Evolutionary conservation across 2,113 vertebrate genomes (phyloP).

Genomic region (Shinisaurus crocodilurus): DNA sequence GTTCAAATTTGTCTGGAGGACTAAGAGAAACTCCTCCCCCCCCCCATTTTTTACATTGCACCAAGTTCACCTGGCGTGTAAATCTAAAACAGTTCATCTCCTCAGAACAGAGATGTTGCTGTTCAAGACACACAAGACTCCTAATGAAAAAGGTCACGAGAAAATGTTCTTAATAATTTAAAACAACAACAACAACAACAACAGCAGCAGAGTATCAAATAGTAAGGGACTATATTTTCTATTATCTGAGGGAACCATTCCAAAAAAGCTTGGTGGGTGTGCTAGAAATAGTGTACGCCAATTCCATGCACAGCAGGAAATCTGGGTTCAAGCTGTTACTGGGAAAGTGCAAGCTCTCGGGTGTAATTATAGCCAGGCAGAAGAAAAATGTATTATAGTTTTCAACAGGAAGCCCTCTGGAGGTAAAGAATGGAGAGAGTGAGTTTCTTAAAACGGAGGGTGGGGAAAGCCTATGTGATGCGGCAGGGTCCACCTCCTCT

Average conservation of each 20-base stretch:
- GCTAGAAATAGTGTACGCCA: slow-evolving; percentile 26
- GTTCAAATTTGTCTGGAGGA: neutral
- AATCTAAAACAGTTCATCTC: slow-evolving; percentile 2
- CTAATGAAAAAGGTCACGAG: neutral
- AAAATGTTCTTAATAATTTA: neutral
- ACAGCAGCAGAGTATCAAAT: neutral
- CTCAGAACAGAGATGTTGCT: neutral
- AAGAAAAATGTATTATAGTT: slow-evolving; percentile 23
- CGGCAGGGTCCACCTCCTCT: neutral
- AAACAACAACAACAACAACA: no score
- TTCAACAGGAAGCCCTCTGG: slow-evolving; percentile 29
- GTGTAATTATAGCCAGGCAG: slow-evolving; percentile 26
- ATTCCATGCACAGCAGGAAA: slow-evolving; percentile 3
- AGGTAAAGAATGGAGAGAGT: slow-evolving; percentile 5
- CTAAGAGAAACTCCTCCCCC: neutral
- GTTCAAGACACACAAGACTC: neutral
- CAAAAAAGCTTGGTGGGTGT: slow-evolving; percentile 15
- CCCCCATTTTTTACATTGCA: neutral
- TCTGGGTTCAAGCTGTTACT: slow-evolving; percentile 27
- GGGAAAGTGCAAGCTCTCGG: slow-evolving; percentile 18
- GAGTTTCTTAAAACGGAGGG: neutral
- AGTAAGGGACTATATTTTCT: slow-evolving; percentile 2
- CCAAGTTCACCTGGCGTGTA: neutral
- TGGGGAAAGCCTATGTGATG: neutral
- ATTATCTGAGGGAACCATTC: slow-evolving; percentile 6